Conservation (phyloP, 2,113 vertebrate species). For the Alectura lathami region DNA sequence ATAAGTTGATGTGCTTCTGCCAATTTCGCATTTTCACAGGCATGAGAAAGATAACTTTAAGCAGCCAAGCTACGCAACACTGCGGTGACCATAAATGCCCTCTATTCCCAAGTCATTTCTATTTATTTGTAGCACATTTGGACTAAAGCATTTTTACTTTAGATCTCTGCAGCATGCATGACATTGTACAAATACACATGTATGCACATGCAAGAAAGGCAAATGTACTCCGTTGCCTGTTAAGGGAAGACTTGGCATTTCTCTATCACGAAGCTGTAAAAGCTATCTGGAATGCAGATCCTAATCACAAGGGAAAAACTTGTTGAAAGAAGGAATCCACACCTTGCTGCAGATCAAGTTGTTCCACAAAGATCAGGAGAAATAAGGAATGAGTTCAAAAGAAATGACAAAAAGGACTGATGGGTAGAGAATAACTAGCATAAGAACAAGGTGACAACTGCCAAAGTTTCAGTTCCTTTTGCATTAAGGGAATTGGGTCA, state of each 20-base stretch:
- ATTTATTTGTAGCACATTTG: neutral
- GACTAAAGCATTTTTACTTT: neutral
- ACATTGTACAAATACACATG: neutral
- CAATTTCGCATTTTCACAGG: neutral
- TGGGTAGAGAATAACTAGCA: neutral
- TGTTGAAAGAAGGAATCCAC: conserved; percentile 52
- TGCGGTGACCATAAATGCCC: neutral
- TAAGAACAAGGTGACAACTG: neutral
- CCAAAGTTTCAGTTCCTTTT: neutral
- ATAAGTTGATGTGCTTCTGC: neutral
- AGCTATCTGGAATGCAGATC: conserved; percentile 49
- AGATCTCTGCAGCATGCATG: neutral
- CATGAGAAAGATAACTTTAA: neutral
- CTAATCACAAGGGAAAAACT: conserved; percentile 37
- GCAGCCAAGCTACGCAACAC: neutral
- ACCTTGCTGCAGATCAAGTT: neutral
- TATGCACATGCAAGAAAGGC: neutral
- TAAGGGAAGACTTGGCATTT: conserved; percentile 33
- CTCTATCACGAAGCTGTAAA: conserved; percentile 24
- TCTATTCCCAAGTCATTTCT: neutral
- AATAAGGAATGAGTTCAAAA: neutral
- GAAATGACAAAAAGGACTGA: neutral
- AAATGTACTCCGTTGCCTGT: neutral
- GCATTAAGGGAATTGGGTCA: neutral
- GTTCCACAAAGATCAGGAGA: neutral